Evolutionary conservation across 2,797 vertebrate genomes (phyloP), one percentile per base, ranked within the genome.

Genomic region (Mormyrops boulengeri): DNA sequence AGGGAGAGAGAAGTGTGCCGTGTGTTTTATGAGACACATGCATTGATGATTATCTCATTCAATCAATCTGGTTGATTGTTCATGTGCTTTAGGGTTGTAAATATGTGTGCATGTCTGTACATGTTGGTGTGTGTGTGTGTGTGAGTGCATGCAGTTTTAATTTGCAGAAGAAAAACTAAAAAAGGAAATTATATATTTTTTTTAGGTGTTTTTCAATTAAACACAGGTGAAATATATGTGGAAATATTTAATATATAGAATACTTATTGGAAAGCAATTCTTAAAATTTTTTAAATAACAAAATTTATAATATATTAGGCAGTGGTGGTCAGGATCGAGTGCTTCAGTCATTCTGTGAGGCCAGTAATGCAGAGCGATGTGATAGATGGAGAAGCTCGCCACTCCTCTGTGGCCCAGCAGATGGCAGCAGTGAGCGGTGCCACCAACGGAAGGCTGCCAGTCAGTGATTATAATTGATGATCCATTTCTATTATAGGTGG

Each of bases 401-500:
- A 14, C 91, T 92, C 90, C 90, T 89, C 93, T 22, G 88, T 89
- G 50, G 0, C 57, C 96, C 97, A 96, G 96, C 94, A 95, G 97
- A 96, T 95, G 95, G 97, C 97, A 96, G 96, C 95, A 97, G 96
- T 93, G 94, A 95, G 96, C 94, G 89, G 90, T 90, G 89, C 93
- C 94, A 12, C 41, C 89, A 89, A 93, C 94, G 93, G 97, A 96
- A 95, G 96, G 96, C 97, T 98, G 98, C 97, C 97, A 97, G 96
- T 98, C 97, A 97, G 95, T 89, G 94, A 94, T 95, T 94, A 94
- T 96, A 96, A 98, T 98, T 98, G 97, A 98, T 98, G 97, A 98
- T 98, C 97, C 97, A 97, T 98, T 97, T 97, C 97, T 97, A 96
- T 98, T 98, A 98, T 97, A 99, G 98, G 97, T 98, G 97, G 97